Base-by-base conservation (phyloP, 37 sponge, comb jelly and placozoan species). In the Sycon ciliatum region DNA sequence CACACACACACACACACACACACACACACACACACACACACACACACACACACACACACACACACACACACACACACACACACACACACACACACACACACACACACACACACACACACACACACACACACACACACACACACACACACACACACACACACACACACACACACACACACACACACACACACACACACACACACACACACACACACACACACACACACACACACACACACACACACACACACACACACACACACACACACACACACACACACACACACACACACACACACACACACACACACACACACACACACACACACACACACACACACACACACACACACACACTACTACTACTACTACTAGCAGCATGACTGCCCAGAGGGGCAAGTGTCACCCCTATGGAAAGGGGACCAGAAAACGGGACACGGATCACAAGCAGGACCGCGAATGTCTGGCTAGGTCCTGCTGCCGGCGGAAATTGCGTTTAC, bases 281-380 rank as follows among this genome's bases (percentile, higher is more conserved):
- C 71, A 23, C 71, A 42, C 54, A 70, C 54, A 40, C 71, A 70
- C 71, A 70, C 71, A 70, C 71, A 40, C 71, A 70, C 71, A 39
- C 54, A 70, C 71, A 70, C 71, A 38, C 46, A 36, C 70, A 69
- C 70, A 69, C 46, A 69, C 70, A 36, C 70, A 69, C 39, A 38
- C 46, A 38, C 26, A 69, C 70, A 69, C 39, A 36, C 46, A 69
- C 39, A 38, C 39, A 22, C 39, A 69, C 39, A n/a, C 26, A 3
- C 70, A 69, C 33, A 4, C 11, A 38, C 46, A 22, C 39, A 4
- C 70, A 36, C 26, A 38, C 26, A 69, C 5, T n/a, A n/a, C n/a
- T n/a, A n/a, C n/a, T n/a, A n/a, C n/a, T n/a, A n/a, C n/a, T n/a
- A n/a, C n/a, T n/a, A n/a, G n/a, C n/a, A n/a, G n/a, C n/a, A n/a